phyloP scores from a whole-genome alignment of 2,113 vertebrate genomes.

The Rhabdornis inornatus region DNA sequence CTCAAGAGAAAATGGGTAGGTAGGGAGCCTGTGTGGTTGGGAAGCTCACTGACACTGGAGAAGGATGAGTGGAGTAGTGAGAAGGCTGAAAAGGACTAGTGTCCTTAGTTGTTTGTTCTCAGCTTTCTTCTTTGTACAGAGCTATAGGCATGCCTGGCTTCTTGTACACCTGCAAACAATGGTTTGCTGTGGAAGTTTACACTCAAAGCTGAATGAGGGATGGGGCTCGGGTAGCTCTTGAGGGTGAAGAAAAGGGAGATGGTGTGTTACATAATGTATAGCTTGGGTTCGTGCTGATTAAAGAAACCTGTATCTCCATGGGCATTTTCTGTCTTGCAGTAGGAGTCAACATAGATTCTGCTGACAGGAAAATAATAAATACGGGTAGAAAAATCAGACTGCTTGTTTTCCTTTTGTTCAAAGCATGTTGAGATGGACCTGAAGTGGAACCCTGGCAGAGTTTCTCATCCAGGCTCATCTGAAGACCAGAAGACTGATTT shows the following conservation, averaged over 20 bases:
- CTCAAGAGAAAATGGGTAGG: neutral
- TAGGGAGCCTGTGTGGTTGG: neutral
- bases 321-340: neutral
- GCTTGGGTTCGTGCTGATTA: neutral
- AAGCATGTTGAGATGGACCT: slow-evolving; percentile 54
- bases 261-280: fast-evolving
- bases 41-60: neutral
- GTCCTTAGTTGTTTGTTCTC: neutral
- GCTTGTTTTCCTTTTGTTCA: slow-evolving; percentile 12
- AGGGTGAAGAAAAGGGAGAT: neutral
- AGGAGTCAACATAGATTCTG: neutral
- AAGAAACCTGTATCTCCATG: neutral
- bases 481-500: slow-evolving; percentile 76
- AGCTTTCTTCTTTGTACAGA: neutral
- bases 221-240: neutral
- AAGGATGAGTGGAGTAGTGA: neutral
- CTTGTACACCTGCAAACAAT: neutral
- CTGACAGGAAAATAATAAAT: neutral
- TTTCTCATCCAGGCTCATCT: slow-evolving; percentile 54
- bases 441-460: slow-evolving; percentile 6
- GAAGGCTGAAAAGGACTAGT: neutral
- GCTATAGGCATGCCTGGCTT: neutral
- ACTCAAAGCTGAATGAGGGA: neutral
- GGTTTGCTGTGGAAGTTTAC: neutral
- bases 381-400: neutral